Evolutionary conservation across 2,888 invertebrate species (phyloP).

Genomic region (Troides helena): DNA sequence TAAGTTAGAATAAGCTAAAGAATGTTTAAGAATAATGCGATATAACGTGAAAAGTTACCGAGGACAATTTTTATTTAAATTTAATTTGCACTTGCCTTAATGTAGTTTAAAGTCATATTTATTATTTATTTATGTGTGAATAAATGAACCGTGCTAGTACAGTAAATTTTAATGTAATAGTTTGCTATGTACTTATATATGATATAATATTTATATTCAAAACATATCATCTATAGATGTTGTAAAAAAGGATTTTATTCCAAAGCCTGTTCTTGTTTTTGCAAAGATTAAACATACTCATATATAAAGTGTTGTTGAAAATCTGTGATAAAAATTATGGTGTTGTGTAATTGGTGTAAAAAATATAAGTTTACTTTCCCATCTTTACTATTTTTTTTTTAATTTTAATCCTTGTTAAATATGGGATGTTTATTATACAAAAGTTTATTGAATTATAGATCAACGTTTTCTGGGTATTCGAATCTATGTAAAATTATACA

Average conservation of each 20-base stretch:
- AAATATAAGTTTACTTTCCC: background rate
- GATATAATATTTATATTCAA: background rate
- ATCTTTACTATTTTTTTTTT: background rate
- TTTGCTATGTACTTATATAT: no score
- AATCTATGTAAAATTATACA: no score
- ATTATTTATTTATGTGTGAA: background rate
- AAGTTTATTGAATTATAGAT: no score
- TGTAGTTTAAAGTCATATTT: background rate
- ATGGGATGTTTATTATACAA: no score
- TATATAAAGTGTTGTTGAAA: background rate
- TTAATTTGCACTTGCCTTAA: background rate
- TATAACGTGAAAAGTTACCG: background rate
- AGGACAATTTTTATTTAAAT: background rate
- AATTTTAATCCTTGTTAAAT: background rate
- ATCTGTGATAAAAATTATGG: background rate
- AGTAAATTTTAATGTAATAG: no score
- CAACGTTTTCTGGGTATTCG: no score
- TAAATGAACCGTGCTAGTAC: no score
- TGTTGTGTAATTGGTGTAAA: background rate
- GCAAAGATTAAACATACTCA: background rate
- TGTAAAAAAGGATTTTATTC: background rate
- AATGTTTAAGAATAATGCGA: background rate
- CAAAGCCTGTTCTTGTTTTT: background rate
- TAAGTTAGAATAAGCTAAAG: background rate
- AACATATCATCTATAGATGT: background rate